Conservation (phyloP, 2,888 invertebrate genomes). For the Chrysolina oricalcia region DNA sequence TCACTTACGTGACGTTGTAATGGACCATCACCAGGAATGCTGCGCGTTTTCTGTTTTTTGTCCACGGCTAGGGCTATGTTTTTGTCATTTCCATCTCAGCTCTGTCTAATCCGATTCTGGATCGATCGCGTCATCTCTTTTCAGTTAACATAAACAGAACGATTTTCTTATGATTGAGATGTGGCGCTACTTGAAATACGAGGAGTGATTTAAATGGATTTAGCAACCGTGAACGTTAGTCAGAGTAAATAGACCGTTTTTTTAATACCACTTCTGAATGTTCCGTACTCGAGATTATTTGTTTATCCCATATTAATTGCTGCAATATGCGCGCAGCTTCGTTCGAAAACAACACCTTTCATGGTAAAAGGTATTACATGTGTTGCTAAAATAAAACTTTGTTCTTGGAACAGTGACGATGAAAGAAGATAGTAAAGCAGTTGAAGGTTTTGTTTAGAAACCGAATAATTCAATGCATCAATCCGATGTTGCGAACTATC, state of each 20-base stretch:
- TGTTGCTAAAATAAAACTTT: constrained; percentile 16
- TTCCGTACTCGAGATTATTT: constrained; percentile 45
- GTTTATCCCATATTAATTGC: constrained; percentile 57
- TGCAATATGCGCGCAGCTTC: constrained; percentile 38
- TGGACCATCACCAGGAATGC: constrained; percentile 56
- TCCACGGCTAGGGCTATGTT: constrained; percentile 33
- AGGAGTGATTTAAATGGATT: constrained; percentile 51
- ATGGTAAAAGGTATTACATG: constrained; percentile 41
- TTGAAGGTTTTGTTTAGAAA: constrained; percentile 28
- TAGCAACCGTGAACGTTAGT: constrained; percentile 50
- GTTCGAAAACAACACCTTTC: constrained; percentile 42
- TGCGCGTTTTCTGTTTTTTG: constrained; percentile 53
- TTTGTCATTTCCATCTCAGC: constrained; percentile 21
- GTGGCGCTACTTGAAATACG: constrained; percentile 39
- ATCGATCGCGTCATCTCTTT: constrained; percentile 22
- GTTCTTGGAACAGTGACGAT: constrained; percentile 27
- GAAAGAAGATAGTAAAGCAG: constrained; percentile 3
- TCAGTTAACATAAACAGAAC: constrained; percentile 25
- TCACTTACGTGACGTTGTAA: constrained; percentile 58
- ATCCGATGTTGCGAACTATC: no score
- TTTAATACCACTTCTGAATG: constrained; percentile 46
- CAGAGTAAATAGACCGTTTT: constrained; percentile 48
- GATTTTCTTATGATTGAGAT: constrained; percentile 28
- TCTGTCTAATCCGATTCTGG: constrained; percentile 3
- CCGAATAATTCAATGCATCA: neutral